Base-by-base conservation (phyloP, 1,140 invertebrate genomes). In the Sinonovacula constricta region DNA sequence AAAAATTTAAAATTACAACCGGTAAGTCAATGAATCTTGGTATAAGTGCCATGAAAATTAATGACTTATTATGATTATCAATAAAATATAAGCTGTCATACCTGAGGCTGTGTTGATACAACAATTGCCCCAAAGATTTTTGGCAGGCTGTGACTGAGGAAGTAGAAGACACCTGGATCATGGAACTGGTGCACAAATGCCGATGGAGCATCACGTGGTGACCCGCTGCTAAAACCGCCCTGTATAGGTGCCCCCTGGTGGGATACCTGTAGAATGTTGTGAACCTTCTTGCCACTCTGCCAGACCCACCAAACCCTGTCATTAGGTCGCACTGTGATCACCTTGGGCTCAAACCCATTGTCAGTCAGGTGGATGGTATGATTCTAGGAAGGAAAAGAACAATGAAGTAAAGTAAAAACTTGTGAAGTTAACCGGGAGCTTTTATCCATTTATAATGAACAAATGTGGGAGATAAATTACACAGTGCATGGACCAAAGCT, bases 271-370 rank as follows among this genome's bases (percentile, higher is more conserved):
- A 88, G 66, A 34, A 91, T 87, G 80, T 91, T 91, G 70, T 91
- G 90, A 60, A 84, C 85, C 77, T 88, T 89, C 68, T 88, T 88
- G 14, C 84, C 83, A 65, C 81, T 85, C 80, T 91, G 89, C 91
- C 91, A 91, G 49, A 91, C 86, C 88, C 90, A 91, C 91, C 90
- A 91, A 26, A 91, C 89, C 31, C 89, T 57, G 85, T 91, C 90
- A 78, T 87, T 86, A 33, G 87, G 88, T 26, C 87, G 80, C 12
- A 91, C 85, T 15, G 88, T 83, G 54, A 91, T 76, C 15, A 89
- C 86, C 74, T 88, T 88, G 1, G 89, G 90, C 56, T 91, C 87
- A 83, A 90, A 88, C 22, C 90, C 90, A 74, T 81, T 87, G 82
- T 91, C 91, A 59, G 88, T 90, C 62, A 91, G 70, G 63, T 88